Percentiles rank a stretch among this genome's conserved stretches.
Evolutionary conservation across 2,113 vertebrate genomes (phyloP).

Genomic region (Scophthalmus maximus): DNA sequence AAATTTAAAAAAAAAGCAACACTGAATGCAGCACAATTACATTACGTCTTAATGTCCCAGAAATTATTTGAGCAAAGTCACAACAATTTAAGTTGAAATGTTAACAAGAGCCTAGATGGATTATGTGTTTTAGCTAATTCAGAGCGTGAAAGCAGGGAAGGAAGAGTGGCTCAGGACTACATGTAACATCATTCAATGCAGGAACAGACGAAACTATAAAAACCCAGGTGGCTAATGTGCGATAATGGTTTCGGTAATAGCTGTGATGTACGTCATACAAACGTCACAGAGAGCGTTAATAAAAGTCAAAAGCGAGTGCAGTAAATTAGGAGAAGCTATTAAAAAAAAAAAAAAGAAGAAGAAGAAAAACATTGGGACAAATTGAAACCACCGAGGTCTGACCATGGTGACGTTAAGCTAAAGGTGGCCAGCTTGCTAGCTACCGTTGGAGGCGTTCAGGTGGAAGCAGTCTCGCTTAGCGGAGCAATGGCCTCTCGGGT

Average conservation of each 20-base stretch:
- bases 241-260: neutral
- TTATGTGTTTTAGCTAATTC: constrained; percentile 2
- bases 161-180: constrained; percentile 33
- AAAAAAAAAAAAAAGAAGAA: too few species aligned
- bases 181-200: neutral
- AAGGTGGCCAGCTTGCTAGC: constrained; percentile 14
- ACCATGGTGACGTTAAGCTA: neutral
- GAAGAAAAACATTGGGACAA: neutral
- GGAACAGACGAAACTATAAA: constrained; percentile 1
- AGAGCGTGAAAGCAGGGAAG: constrained; percentile 45
- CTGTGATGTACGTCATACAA: too few species aligned
- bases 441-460: neutral
- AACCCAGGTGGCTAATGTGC: neutral
- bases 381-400: neutral
- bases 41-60: constrained; percentile 18
- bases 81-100: constrained; percentile 1
- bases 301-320: too few species aligned
- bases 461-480: neutral
- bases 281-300: neutral
- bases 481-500: neutral
- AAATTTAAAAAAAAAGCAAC: constrained; percentile 54
- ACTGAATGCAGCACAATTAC: constrained; percentile 63
- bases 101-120: neutral
- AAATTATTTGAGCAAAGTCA: constrained; percentile 14
- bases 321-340: too few species aligned